Evolutionary conservation across 2,113 vertebrate genomes (phyloP), one percentile per base, ranked within the genome.

Genomic region (Colossoma macropomum): DNA sequence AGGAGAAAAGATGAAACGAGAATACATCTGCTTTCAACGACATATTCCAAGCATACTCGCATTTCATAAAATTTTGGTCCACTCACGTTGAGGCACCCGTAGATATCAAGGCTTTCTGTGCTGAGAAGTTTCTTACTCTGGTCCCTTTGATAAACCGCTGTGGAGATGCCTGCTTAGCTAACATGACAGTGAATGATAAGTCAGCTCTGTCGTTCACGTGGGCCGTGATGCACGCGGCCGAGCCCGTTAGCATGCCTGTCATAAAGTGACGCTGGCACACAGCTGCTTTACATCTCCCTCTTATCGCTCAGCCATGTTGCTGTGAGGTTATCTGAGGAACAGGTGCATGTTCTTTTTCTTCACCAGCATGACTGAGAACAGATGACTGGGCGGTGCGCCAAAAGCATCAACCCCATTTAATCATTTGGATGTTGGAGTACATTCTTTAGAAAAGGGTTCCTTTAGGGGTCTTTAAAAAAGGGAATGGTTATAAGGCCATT

Each of bases 141-240:
- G 79, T 88, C 80, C 87, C 34, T 75, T 71, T 86, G 86, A 86
- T 63, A 80, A 71, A 72, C 27, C 45, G 68, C 62, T 17, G 74
- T 85, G 87, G 79, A 89, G 78, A 86, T 83, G 88, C 75, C 56
- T 79, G 87, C 90, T 84, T 79, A 78, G 85, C 87, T 59, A 60
- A 74, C 75, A 85, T 90, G 90, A 89, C 79, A 62, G 68, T 89
- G 87, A 89, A 80, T 75, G 72, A 90, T 86, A 86, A 75, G 77
- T 75, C 75, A 71, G 62, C 38, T 66, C 28, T n/a, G 21, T 45
- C 71, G 13, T 32, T 16, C 54, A 38, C 50, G 56, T 23, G 19
- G 15, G 70, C 28, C 71, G 30, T 50, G 27, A 66, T 69, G 25
- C 52, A 66, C 48, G 38, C 30, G 66, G 71, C 54, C 28, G 45